Evolutionary conservation across 2,113 vertebrate genomes (phyloP).

Genomic region (Arothron firmamentum): DNA sequence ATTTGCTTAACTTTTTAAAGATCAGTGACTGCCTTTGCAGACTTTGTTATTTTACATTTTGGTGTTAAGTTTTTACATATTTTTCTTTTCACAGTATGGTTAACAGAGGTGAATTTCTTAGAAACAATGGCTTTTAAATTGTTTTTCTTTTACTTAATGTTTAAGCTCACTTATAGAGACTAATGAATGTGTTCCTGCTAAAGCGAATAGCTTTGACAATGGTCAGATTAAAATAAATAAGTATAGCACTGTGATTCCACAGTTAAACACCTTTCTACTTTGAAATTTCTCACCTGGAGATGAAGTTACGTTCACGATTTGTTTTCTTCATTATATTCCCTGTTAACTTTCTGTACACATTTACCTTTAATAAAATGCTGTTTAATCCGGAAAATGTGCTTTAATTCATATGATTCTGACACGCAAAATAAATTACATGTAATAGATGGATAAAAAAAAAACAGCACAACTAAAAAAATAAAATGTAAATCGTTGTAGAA

Average conservation of each 20-base stretch:
- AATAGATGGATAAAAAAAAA: too few relatives aligned
- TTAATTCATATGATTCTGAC: too few relatives aligned
- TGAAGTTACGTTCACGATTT: constrained; percentile 5
- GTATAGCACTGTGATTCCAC: constrained; percentile 49
- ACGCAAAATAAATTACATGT: too few relatives aligned
- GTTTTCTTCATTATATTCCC: constrained; percentile 11
- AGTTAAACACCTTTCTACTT: constrained; percentile 22
- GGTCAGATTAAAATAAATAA: constrained; percentile 26
- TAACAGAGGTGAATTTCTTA: too few relatives aligned
- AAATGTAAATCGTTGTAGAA: neutral
- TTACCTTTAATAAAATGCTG: constrained; percentile 63
- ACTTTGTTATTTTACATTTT: too few relatives aligned
- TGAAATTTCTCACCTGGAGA: constrained; percentile 20
- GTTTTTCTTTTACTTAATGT: constrained; percentile 4
- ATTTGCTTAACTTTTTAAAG: too few relatives aligned
- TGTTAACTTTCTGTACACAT: constrained; percentile 36
- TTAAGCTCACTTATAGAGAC: constrained; percentile 17
- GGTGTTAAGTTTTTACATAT: too few relatives aligned
- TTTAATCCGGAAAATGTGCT: constrained; percentile 11
- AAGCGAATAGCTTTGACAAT: constrained; percentile 21
- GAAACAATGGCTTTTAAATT: constrained; percentile 19
- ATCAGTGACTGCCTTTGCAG: too few relatives aligned
- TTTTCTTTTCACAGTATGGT: too few relatives aligned
- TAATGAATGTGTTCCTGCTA: constrained; percentile 42
- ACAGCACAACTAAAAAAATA: too few relatives aligned